phyloP scores from a whole-genome alignment of 2,888 invertebrate genomes.

The Rhagophthalmus giganteus region DNA sequence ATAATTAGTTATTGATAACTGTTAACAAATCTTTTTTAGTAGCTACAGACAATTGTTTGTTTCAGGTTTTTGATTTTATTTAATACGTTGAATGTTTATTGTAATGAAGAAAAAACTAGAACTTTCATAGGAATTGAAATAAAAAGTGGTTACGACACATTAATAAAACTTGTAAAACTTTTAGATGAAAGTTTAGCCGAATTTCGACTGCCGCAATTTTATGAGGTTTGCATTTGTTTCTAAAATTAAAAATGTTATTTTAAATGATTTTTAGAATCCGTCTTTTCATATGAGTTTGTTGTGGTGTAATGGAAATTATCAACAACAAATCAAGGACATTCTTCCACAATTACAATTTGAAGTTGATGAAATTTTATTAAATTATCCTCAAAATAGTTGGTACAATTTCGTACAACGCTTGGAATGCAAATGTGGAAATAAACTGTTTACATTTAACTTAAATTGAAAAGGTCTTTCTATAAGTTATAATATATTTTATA shows the following conservation, averaged over 20 bases:
- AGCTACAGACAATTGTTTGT: too few relatives aligned
- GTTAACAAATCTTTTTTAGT: too few relatives aligned
- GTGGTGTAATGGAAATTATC: slow-evolving; percentile 75
- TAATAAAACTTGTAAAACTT: slow-evolving; percentile 62
- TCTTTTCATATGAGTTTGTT: slow-evolving; percentile 84
- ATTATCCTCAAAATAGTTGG: slow-evolving; percentile 54
- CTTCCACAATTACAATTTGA: slow-evolving; percentile 59
- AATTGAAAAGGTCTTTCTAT: too few relatives aligned
- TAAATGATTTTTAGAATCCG: slow-evolving; percentile 65
- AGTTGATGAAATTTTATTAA: slow-evolving; percentile 49
- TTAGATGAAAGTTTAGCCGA: slow-evolving; percentile 72
- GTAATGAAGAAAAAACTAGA: slow-evolving; percentile 82
- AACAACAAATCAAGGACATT: slow-evolving; percentile 55
- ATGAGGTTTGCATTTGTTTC: slow-evolving; percentile 61
- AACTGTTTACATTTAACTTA: slow-evolving; percentile 62
- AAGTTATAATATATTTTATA: too few relatives aligned
- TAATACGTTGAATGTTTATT: slow-evolving; percentile 69
- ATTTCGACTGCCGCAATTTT: slow-evolving; percentile 76
- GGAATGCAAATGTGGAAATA: slow-evolving; percentile 77
- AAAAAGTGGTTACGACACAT: slow-evolving; percentile 59
- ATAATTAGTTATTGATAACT: too few relatives aligned
- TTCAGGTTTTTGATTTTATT: slow-evolving; percentile 65
- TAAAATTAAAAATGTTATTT: slow-evolving; percentile 1
- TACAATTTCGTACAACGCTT: slow-evolving; percentile 60
- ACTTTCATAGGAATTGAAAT: slow-evolving; percentile 80